Evolutionary conservation across 2,113 vertebrate genomes (phyloP).

Genomic region (Elephantulus edwardii): DNA sequence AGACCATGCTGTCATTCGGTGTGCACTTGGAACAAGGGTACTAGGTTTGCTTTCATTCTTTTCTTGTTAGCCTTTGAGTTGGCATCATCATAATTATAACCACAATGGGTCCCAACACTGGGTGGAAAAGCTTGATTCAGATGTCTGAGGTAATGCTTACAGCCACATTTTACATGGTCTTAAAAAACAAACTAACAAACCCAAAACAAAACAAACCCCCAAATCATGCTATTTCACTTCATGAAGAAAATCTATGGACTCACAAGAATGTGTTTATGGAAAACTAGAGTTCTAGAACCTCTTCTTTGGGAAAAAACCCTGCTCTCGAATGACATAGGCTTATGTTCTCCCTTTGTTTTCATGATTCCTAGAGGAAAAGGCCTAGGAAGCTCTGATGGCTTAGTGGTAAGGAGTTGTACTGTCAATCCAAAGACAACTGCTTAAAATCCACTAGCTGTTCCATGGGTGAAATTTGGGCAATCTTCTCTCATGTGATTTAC

Average conservation of each 20-base stretch:
- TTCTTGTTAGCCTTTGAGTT: not conserved
- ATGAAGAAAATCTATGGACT: not conserved
- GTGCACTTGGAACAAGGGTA: not conserved
- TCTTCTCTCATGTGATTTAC: no score
- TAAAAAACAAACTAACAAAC: not conserved
- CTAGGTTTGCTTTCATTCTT: not conserved
- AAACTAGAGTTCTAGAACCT: not conserved
- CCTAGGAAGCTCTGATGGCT: not conserved
- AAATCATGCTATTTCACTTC: slow-evolving; percentile 8
- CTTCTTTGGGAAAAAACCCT: slow-evolving; percentile 19
- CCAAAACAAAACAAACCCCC: no score
- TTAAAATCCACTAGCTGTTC: no score
- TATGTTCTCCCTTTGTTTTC: slow-evolving; percentile 6
- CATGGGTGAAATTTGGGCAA: no score
- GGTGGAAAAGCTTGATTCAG: not conserved
- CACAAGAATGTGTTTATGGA: not conserved
- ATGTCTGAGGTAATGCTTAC: not conserved
- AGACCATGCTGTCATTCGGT: not conserved
- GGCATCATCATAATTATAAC: not conserved
- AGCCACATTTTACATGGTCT: not conserved
- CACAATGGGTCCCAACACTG: not conserved
- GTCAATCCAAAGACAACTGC: no score
- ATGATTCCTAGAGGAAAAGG: not conserved
- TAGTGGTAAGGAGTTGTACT: no score
- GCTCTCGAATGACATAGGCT: not conserved